Evolutionary conservation across 1,140 invertebrate genomes (phyloP), one percentile per base, ranked within the genome.

Genomic region (Euschistus heros): DNA sequence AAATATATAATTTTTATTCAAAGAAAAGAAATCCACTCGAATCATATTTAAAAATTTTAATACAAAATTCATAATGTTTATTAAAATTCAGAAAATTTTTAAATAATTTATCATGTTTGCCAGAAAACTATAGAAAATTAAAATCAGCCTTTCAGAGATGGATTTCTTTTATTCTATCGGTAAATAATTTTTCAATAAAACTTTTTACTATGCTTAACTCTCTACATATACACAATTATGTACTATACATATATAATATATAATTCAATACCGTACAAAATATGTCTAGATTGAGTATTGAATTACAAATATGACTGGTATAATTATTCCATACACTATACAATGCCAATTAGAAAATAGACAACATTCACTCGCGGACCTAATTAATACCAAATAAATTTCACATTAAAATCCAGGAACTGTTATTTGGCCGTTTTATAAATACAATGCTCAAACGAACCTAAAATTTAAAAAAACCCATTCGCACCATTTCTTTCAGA

Each of bases 151-250:
- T 22, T 50, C 47, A 10, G 47, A 50, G 47, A 50, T 50, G 47
- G 47, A 50, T 50, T 50, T 50, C 47, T 50, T 50, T 50, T 20
- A 20, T 42, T 24, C 37, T 63, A 63, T 63, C 47, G 37, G 62
- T 63, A 63, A 63, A 63, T 63, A 63, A 63, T 44, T 46, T 33
- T 33, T 33, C 17, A 30, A 33, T 37, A 37, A 30, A n/a, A 44
- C 30, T 47, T 50, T 42, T 59, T 42, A 44, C 55, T 66, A 66
- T 66, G 59, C 26, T 59, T 66, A 50, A 66, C 22, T 44, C 59
- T 66, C 65, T 66, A 66, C 65, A 66, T 66, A 66, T 66, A 66
- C 65, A 66, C 65, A 66, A 62, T 66, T 66, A 66, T 66, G 22
- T 66, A 50, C 65, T 66, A 66, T 65, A 65, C 37, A 52, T 65